These are phyloP conservation scores for Botia almorhae DNA, from an alignment of 2,797 vertebrate genomes.

Conservation along the genomic window DNA sequence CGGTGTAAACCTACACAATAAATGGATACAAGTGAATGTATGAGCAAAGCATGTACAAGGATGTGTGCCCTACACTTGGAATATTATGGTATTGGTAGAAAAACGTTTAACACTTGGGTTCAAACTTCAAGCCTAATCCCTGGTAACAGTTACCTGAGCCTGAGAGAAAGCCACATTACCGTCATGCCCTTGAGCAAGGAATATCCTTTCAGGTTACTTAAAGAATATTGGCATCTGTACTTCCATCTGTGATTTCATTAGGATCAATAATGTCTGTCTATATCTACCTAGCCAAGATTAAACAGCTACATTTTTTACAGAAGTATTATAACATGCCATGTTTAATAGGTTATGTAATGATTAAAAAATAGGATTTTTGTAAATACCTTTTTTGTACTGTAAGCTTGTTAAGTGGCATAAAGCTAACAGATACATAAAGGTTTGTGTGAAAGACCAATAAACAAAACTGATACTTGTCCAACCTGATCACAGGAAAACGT, in stretches of 20 bases:
- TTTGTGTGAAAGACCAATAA: too few species aligned
- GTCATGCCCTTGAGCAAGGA: constrained; percentile 3
- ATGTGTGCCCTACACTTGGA: not conserved
- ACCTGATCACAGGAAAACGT: too few species aligned
- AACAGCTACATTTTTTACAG: not conserved
- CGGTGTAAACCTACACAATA: not conserved
- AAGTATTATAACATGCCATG: not conserved
- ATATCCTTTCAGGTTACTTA: not conserved
- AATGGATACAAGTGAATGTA: not conserved
- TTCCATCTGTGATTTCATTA: not conserved
- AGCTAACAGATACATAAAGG: not conserved
- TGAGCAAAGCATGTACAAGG: not conserved
- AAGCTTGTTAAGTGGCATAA: not conserved
- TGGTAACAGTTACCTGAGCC: not conserved
- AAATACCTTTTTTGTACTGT: not conserved
- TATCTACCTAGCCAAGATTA: not conserved
- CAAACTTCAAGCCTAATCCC: not conserved
- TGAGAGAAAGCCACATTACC: not conserved
- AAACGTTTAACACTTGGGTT: not conserved
- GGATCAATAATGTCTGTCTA: not conserved
- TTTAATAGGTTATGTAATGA: not conserved
- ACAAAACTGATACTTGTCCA: too few species aligned
- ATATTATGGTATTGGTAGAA: not conserved
- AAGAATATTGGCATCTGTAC: not conserved
- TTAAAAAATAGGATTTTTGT: not conserved